Evolutionary conservation across 2,888 invertebrate species (phyloP).

Genomic region (Plagodis dolabraria): DNA sequence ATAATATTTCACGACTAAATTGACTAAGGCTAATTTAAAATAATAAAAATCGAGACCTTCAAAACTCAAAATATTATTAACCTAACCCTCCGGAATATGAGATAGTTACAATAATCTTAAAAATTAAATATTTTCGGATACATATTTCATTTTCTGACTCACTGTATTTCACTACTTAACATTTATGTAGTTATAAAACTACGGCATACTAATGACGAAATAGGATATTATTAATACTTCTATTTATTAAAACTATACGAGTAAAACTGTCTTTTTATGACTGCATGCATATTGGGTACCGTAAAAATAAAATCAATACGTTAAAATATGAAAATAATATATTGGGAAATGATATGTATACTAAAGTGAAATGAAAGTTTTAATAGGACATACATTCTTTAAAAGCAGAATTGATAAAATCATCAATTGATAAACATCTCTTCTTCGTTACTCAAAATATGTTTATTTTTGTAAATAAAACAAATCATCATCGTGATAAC

Average conservation of each 20-base stretch:
- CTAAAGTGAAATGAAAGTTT: not conserved
- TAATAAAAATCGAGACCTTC: constrained; percentile 24
- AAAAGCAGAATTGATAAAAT: too few relatives aligned
- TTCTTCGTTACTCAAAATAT: too few relatives aligned
- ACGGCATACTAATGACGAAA: constrained; percentile 15
- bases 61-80: constrained; percentile 9
- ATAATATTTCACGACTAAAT: constrained; percentile 14
- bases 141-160: constrained; percentile 7
- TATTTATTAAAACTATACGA: constrained; percentile 3
- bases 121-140: constrained; percentile 1
- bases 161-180: constrained; percentile 14
- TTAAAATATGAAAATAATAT: not conserved
- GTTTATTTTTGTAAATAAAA: too few relatives aligned
- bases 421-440: too few relatives aligned
- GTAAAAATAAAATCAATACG: not conserved
- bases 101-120: constrained; percentile 1
- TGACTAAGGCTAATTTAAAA: constrained; percentile 11
- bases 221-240: not conserved
- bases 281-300: not conserved
- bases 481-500: not conserved
- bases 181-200: constrained; percentile 10
- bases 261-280: constrained; percentile 5
- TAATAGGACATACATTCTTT: not conserved
- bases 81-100: constrained; percentile 5
- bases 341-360: not conserved